phyloP scores from a whole-genome alignment of 2,797 vertebrate genomes.

The Bucorvus abyssinicus region DNA sequence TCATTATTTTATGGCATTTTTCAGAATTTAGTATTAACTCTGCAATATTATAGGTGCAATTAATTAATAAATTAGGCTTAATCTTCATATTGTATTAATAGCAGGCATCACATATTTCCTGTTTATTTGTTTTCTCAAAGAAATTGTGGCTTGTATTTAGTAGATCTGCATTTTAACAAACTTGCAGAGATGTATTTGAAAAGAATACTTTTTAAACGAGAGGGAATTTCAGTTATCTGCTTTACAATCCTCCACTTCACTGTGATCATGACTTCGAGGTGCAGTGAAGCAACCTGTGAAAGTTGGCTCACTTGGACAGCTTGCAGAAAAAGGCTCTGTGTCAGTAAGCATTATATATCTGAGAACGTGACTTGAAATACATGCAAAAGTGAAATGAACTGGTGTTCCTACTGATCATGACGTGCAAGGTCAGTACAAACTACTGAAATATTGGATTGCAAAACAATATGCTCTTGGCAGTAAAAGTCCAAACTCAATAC shows the following conservation, averaged over 20 bases:
- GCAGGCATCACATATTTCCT: not conserved
- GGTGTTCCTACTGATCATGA: not conserved
- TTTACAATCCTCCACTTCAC: not conserved
- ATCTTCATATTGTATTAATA: not conserved
- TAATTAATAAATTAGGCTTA: not conserved
- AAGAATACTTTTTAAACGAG: not conserved
- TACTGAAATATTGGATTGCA: not conserved
- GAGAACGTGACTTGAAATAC: not conserved
- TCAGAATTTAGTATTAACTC: not conserved
- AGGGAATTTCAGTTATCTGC: not conserved
- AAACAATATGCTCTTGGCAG: not conserved
- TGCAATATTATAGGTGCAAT: not conserved
- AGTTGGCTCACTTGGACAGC: not conserved
- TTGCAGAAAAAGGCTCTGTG: conserved; percentile 26
- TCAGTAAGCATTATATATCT: not conserved
- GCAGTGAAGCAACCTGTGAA: conserved; percentile 24
- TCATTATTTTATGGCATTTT: not conserved
- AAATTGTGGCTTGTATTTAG: not conserved
- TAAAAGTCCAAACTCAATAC: not conserved
- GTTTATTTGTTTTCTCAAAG: not conserved
- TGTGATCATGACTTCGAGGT: not conserved
- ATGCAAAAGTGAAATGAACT: conserved; percentile 24
- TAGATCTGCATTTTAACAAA: not conserved
- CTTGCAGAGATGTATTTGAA: not conserved
- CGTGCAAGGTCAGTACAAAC: not conserved